Evolutionary conservation across 2,113 vertebrate genomes (phyloP).

Genomic region (Sinocyclocheilus grahami): DNA sequence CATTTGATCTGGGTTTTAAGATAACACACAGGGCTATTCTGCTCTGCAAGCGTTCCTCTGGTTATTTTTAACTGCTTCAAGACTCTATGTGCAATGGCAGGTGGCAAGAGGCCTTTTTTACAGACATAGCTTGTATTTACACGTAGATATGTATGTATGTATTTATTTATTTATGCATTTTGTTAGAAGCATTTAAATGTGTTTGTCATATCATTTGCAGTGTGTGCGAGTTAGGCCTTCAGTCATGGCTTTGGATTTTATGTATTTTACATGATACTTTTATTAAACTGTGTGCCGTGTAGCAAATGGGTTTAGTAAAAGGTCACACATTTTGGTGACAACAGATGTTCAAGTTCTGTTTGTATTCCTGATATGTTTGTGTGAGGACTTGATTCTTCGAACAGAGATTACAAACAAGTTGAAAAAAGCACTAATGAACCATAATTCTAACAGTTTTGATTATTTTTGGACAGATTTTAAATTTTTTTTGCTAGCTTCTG

Average conservation of each 20-base stretch:
- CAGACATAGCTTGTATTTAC: constrained; percentile 35
- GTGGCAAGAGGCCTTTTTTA: constrained; percentile 65
- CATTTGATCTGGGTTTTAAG: constrained; percentile 72
- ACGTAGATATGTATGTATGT: neutral
- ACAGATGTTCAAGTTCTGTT: neutral
- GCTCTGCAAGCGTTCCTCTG: constrained; percentile 69
- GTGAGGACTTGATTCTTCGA: neutral
- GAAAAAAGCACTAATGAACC: neutral
- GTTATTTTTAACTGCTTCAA: constrained; percentile 77
- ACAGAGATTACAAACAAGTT: neutral
- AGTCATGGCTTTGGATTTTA: neutral
- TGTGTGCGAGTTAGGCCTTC: neutral
- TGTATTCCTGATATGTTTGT: neutral
- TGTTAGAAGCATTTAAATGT: neutral
- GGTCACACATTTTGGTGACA: neutral
- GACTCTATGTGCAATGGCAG: constrained; percentile 62
- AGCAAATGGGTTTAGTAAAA: neutral
- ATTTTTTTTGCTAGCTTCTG: neutral
- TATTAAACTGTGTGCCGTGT: neutral
- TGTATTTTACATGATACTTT: neutral
- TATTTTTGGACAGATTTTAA: neutral
- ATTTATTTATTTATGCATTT: neutral
- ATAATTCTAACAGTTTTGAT: neutral
- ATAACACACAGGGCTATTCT: constrained; percentile 69
- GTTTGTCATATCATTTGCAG: neutral